These are phyloP conservation scores for Myanophis thanlyinensis DNA, from an alignment of 2,113 vertebrate species.

Conservation along the genomic window DNA sequence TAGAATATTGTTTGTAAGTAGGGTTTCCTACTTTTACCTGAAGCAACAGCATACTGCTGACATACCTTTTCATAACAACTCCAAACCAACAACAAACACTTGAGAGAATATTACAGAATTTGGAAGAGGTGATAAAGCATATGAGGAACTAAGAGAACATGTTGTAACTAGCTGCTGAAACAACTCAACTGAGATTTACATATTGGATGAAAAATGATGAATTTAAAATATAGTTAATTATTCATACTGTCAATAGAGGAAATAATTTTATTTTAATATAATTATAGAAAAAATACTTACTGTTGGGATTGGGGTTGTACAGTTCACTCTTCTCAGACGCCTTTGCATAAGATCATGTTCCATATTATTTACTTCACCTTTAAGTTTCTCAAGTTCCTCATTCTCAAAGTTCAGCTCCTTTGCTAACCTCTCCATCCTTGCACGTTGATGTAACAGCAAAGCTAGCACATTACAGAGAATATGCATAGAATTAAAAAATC, in stretches of 20 bases:
- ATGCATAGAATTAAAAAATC: not conserved
- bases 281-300: slow-evolving; percentile 70
- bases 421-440: slow-evolving; percentile 95
- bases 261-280: not conserved
- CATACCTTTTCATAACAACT: not conserved
- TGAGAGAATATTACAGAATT: not conserved
- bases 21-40: not conserved
- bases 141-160: not conserved
- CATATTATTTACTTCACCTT: slow-evolving; percentile 94
- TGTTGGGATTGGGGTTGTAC: slow-evolving; percentile 86
- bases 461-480: slow-evolving; percentile 71
- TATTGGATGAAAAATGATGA: not conserved
- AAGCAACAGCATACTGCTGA: not conserved
- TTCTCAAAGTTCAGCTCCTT: slow-evolving; percentile 90
- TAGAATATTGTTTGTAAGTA: not conserved
- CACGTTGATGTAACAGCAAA: slow-evolving; percentile 95
- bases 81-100: not conserved
- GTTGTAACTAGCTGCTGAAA: not conserved
- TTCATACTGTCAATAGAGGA: not conserved
- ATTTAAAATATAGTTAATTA: not conserved
- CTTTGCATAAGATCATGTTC: slow-evolving; percentile 96
- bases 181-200: not conserved
- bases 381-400: slow-evolving; percentile 90
- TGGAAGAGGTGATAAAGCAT: not conserved
- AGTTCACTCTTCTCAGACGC: slow-evolving; percentile 91